Base-by-base conservation (phyloP, 2,797 vertebrate genomes). In the Ambastaia sidthimunki region DNA sequence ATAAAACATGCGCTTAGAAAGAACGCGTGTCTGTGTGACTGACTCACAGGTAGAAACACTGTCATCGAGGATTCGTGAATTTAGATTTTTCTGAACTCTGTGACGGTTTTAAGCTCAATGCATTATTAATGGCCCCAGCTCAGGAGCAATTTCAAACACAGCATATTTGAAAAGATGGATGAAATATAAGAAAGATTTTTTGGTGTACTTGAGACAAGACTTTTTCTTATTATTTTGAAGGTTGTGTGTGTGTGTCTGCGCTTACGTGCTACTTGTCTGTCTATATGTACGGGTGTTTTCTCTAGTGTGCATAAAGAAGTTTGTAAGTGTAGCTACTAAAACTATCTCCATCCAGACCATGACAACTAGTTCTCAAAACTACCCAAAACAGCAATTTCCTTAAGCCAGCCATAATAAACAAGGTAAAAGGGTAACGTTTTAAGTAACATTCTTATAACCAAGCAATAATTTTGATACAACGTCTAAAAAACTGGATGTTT, bases 1-100 rank as follows among this genome's bases (percentile, higher is more conserved):
- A 88, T 85, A 86, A 88, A 89, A 88, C 83, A 84, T 74, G 69
- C 72, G 25, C 41, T 78, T 16, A 4, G 80, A 63, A 78, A 83
- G 69, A 81, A 74, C 60, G 50, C 52, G 66, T 80, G 50, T 70
- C 25, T 82, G 47, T 76, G 59, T 67, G 70, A 83, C 37, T 65
- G 65, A 80, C 80, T 84, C 84, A 75, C 71, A 82, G 82, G 80
- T 84, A 72, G 83, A 81, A 78, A 85, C 76, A 83, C 63, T 74
- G 75, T 81, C 76, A 37, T 78, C 13, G 77, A 79, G 72, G 74
- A 83, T 59, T 23, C 7, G 71, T 72, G 78, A 84, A 82, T 86
- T 81, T 74, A 81, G 78, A 80, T 87, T 75, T 88, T 84, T 82
- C 59, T 65, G 54, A 83, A 82, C 76, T 80, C 70, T 76, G 74